These are phyloP conservation scores for Leptinotarsa peninsularis DNA, from an alignment of 2,888 invertebrate genomes.

Conservation along the genomic window DNA sequence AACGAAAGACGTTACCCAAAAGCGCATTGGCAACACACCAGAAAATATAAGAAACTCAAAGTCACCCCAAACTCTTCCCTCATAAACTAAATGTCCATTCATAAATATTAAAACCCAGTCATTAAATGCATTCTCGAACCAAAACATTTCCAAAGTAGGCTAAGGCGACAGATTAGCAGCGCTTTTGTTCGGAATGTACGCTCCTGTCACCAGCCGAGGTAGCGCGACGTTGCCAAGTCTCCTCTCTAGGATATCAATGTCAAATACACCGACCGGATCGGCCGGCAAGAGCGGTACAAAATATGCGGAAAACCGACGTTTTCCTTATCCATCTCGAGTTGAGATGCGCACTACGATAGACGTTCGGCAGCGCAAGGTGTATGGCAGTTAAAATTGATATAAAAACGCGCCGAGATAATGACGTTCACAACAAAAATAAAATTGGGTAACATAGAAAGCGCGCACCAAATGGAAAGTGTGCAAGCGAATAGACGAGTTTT, in stretches of 20 bases:
- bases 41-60: background rate
- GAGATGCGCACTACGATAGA: constrained; percentile 21
- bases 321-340: constrained; percentile 17
- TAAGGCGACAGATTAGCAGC: constrained; percentile 48
- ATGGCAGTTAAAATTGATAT: constrained; percentile 10
- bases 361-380: background rate
- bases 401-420: background rate
- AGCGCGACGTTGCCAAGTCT: constrained; percentile 57
- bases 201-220: constrained; percentile 57
- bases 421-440: constrained; percentile 22
- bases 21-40: background rate
- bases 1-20: background rate
- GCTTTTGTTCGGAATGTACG: constrained; percentile 57
- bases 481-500: background rate
- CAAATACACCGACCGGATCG: constrained; percentile 5
- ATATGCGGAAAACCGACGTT: constrained; percentile 28
- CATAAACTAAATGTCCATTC: constrained; percentile 2
- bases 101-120: constrained; percentile 11
- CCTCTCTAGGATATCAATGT: constrained; percentile 19
- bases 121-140: constrained; percentile 18
- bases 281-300: constrained; percentile 8
- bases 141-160: constrained; percentile 46
- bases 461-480: constrained; percentile 31
- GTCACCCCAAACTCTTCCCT: background rate
- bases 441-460: constrained; percentile 36